These are phyloP conservation scores for Onychostruthus taczanowskii DNA, from an alignment of 2,113 vertebrate species.

Conservation along the genomic window DNA sequence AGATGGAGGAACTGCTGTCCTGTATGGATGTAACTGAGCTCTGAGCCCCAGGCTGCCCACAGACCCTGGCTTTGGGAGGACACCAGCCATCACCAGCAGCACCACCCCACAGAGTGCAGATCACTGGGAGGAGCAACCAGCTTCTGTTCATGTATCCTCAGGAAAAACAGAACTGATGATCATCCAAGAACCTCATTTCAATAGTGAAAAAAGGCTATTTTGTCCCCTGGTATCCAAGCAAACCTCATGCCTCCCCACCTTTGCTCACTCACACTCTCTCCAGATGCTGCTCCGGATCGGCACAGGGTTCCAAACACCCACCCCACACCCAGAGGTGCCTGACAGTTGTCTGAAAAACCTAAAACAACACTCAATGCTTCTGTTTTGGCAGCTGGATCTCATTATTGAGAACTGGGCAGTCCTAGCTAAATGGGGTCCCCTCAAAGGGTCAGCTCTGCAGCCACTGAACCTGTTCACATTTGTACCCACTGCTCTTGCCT, in stretches of 20 bases:
- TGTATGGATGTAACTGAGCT: neutral
- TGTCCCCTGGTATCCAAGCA: too few relatives aligned
- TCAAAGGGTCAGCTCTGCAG: neutral
- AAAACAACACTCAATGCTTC: neutral
- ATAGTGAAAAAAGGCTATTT: neutral
- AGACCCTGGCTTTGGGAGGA: neutral
- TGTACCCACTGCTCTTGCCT: neutral
- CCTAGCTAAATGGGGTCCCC: neutral
- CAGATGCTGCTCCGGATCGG: neutral
- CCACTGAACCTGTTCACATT: neutral
- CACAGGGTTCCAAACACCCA: neutral
- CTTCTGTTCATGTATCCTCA: neutral
- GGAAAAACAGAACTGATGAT: neutral
- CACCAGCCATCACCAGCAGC: neutral
- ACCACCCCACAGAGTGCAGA: neutral
- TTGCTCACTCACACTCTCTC: neutral
- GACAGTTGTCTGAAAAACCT: neutral
- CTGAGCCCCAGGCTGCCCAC: neutral
- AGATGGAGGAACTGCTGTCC: neutral
- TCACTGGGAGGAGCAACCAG: neutral
- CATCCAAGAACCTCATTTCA: neutral
- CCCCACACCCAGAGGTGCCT: neutral
- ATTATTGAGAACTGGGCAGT: neutral
- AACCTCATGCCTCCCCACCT: neutral
- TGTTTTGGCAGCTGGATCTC: neutral